Conservation (phyloP, 64 coral and sea anemone genomes). For the Pocillopora verrucosa region DNA sequence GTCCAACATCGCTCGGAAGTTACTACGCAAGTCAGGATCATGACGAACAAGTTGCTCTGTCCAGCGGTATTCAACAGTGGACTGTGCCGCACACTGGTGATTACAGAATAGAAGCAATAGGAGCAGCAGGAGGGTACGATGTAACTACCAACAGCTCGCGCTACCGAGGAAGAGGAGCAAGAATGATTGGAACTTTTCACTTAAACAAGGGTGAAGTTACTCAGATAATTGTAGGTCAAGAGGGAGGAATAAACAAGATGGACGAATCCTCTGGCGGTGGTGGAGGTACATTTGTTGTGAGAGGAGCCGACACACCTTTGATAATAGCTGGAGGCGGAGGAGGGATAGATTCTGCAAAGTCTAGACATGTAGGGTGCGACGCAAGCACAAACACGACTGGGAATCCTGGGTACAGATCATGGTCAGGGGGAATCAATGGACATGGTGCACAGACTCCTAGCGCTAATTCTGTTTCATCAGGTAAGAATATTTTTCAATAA, state of each 20-base stretch:
- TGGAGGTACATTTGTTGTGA: conserved; percentile 59
- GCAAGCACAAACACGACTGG: conserved; percentile 40
- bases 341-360: neutral
- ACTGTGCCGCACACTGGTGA: too few species aligned
- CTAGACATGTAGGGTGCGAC: conserved; percentile 22
- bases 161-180: too few species aligned
- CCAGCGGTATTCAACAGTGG: conserved; percentile 54
- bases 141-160: too few species aligned
- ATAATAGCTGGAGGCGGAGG: conserved; percentile 64
- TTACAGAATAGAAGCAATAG: too few species aligned
- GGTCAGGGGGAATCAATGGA: conserved; percentile 5
- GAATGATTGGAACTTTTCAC: too few species aligned
- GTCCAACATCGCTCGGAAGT: conserved; percentile 36
- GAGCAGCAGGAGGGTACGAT: too few species aligned
- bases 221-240: too few species aligned
- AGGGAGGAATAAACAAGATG: conserved; percentile 10
- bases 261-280: neutral
- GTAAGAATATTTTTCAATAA: neutral
- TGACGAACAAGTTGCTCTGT: conserved; percentile 46
- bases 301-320: conserved; percentile 34
- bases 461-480: conserved; percentile 30
- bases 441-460: neutral
- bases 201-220: too few species aligned
- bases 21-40: conserved; percentile 30
- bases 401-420: neutral